Base-by-base conservation (phyloP, 37 sponge, comb jelly and placozoan genomes). In the Hexactinellida sp. region DNA sequence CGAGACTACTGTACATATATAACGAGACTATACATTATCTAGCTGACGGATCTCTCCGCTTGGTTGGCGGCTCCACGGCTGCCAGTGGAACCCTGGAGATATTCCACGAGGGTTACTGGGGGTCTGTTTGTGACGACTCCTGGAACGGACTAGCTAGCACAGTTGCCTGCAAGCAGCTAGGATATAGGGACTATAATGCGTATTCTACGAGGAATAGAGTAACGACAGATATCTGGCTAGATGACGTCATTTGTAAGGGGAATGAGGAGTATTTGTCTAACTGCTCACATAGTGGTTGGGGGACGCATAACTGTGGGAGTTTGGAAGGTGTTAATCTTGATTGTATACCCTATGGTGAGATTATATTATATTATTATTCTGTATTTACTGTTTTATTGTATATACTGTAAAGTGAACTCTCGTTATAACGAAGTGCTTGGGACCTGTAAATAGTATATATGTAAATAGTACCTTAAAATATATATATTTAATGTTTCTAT, bases 81-180 rank as follows among this genome's bases (percentile, higher is more conserved):
- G 82, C 37, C 54, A 84, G 83, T 38, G 93, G 93, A 0, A 37
- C 85, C 21, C 90, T 93, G 19, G 91, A 93, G 54, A 86, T 93
- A 0, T 35, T 52, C 21, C 86, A 84, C 37, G 36, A 63, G 35
- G 91, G 90, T 36, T 83, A 83, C 24, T 93, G 93, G 93, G 91
- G 91, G n/a, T 86, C 90, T 36, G 85, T 93, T 25, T 93, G 93
- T 86, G 85, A 89, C 54, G 85, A 86, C 63, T 28, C 36, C 35
- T 93, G 87, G 88, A 88, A 89, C 55, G 36, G 89, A 0, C 28
- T 47, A 23, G 91, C 89, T 86, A 91, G 91, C 38, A 37, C 28
- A 10, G 93, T 93, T 10, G 84, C 89, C 0, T 92, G 91, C 86
- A 82, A 85, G 71, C 88, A 91, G 87, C 89, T 91, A 16, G 92